Percentiles rank a stretch among this genome's conserved stretches.
phyloP scores from a whole-genome alignment of 1,140 invertebrate species.

The Drosophila erecta region DNA sequence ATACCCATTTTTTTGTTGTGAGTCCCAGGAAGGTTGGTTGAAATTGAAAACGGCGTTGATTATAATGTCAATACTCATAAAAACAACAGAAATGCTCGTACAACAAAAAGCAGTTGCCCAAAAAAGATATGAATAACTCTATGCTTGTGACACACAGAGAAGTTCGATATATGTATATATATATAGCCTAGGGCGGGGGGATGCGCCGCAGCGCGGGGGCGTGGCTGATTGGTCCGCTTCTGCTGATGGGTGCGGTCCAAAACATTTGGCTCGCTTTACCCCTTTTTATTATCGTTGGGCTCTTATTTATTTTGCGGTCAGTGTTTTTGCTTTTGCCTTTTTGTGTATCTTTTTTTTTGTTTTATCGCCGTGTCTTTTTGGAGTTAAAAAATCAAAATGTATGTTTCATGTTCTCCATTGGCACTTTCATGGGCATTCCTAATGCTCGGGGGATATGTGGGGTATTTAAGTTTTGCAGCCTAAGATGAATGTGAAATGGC shows the following conservation, averaged over 20 bases:
- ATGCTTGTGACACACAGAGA: constrained; percentile 39
- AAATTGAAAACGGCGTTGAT: constrained; percentile 83
- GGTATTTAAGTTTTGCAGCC: constrained; percentile 12
- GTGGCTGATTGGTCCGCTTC: constrained; percentile 33
- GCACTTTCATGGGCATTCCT: constrained; percentile 76
- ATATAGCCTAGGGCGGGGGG: constrained; percentile 8
- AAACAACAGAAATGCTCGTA: constrained; percentile 45
- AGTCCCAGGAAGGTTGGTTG: constrained; percentile 49
- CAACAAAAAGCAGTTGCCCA: constrained; percentile 14
- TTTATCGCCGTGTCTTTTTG: constrained; percentile 35
- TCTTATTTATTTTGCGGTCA: constrained; percentile 54
- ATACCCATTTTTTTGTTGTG: constrained; percentile 52
- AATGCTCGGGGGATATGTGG: constrained; percentile 42
- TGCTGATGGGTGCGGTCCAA: constrained; percentile 69
- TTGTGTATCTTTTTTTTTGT: constrained; percentile 17
- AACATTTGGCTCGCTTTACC: constrained; percentile 63
- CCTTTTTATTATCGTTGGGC: constrained; percentile 32
- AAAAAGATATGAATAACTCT: constrained; percentile 32
- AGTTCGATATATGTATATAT: constrained; percentile 1
- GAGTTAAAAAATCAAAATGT: constrained; percentile 68
- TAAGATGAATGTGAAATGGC: too few relatives aligned
- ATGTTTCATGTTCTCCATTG: constrained; percentile 74
- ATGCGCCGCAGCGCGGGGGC: constrained; percentile 2
- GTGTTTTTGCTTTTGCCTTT: constrained; percentile 38
- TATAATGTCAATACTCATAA: constrained; percentile 82